phyloP scores from a whole-genome alignment of 2,797 vertebrate genomes.

The Bucorvus abyssinicus region DNA sequence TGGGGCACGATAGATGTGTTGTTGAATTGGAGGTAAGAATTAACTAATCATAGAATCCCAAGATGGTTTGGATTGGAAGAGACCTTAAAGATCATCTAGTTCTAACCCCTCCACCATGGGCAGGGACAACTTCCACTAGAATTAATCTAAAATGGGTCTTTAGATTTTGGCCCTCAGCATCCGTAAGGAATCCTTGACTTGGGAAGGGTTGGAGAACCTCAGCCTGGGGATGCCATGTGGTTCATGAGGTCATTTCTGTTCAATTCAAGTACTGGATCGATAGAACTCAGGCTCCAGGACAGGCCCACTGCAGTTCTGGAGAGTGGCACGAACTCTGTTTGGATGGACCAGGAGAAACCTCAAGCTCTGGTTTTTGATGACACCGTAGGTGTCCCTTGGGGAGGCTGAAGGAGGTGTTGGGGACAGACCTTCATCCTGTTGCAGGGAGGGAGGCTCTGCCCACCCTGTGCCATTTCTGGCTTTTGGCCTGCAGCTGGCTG shows the following conservation, averaged over 20 bases:
- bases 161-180: not conserved
- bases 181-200: not conserved
- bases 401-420: not conserved
- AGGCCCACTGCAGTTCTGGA: not conserved
- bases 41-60: not conserved
- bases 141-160: not conserved
- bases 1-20: accelerated
- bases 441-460: not conserved
- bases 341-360: not conserved
- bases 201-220: not conserved
- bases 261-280: not conserved
- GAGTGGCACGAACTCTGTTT: not conserved
- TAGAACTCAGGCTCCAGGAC: not conserved
- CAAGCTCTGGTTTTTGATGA: not conserved
- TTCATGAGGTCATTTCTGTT: not conserved
- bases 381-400: not conserved
- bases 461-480: not conserved
- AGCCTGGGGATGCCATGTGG: not conserved
- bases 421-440: not conserved
- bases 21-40: not conserved
- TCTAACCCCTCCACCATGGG: too few species aligned
- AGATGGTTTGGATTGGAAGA: too few species aligned
- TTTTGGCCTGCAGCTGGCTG: not conserved
- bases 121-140: too few species aligned
- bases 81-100: too few species aligned